Percentiles rank a stretch among this genome's conserved stretches.
Evolutionary conservation across 2,797 vertebrate species (phyloP).

Genomic region (Melanotaenia maccullochi): DNA sequence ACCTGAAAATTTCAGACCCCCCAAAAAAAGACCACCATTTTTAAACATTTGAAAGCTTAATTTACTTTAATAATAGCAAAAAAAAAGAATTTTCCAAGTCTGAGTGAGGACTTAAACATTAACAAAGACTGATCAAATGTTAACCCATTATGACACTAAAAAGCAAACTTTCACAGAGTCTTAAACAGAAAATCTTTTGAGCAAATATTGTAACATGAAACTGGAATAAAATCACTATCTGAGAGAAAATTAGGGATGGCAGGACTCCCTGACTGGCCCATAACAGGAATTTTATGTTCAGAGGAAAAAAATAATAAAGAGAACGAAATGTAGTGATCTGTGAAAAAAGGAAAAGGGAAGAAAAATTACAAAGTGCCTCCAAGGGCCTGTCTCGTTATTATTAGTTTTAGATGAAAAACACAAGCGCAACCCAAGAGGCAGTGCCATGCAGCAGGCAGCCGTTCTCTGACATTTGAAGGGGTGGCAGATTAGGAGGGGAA

Average conservation of each 20-base stretch:
- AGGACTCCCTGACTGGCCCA: constrained; percentile 62
- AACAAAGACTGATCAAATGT: neutral
- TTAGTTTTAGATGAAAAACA: constrained; percentile 82
- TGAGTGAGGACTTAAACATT: neutral
- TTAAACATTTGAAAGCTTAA: neutral
- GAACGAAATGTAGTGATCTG: constrained; percentile 72
- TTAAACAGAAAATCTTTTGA: constrained; percentile 55
- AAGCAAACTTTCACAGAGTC: constrained; percentile 41
- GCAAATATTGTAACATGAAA: constrained; percentile 61
- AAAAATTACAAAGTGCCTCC: constrained; percentile 75
- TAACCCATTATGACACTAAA: constrained; percentile 30
- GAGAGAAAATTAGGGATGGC: constrained; percentile 73
- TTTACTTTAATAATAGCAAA: neutral
- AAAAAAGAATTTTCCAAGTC: constrained; percentile 12
- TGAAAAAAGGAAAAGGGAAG: constrained; percentile 63
- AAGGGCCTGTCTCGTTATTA: constrained; percentile 76
- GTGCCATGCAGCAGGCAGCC: constrained; percentile 48
- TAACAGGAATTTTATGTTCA: constrained; percentile 72
- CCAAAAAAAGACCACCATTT: neutral
- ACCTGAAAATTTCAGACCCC: constrained; percentile 8
- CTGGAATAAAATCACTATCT: constrained; percentile 59
- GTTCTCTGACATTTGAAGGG: constrained; percentile 70
- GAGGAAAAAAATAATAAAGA: constrained; percentile 62
- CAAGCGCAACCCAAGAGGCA: constrained; percentile 70
- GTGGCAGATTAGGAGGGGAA: constrained; percentile 37